These are phyloP conservation scores for Brachyptera risi DNA, from an alignment of 2,888 invertebrate genomes.

Conservation along the genomic window DNA sequence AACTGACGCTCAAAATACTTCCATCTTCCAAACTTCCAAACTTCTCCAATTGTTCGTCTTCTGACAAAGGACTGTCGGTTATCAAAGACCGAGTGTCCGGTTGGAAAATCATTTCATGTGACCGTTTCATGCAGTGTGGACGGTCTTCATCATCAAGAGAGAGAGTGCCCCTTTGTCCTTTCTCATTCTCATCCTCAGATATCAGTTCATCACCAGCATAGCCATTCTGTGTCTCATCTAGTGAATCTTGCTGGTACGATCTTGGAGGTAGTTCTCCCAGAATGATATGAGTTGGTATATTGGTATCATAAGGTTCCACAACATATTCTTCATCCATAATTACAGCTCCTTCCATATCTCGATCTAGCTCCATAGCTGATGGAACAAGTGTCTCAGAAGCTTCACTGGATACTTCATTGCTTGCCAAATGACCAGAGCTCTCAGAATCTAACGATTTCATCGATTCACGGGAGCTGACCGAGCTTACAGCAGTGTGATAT, in stretches of 20 bases:
- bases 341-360: constrained; percentile 62
- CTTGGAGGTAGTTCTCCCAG: constrained; percentile 35
- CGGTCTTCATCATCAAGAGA: constrained; percentile 41
- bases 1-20: constrained; percentile 54
- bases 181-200: constrained; percentile 38
- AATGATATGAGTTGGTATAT: constrained; percentile 38
- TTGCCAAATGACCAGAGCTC: constrained; percentile 83
- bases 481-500: constrained; percentile 80
- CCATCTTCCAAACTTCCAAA: constrained; percentile 56
- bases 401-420: constrained; percentile 82
- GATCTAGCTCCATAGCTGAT: constrained; percentile 77
- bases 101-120: constrained; percentile 85
- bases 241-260: constrained; percentile 14
- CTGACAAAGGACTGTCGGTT: constrained; percentile 50
- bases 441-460: constrained; percentile 88
- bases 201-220: constrained; percentile 43
- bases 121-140: constrained; percentile 77
- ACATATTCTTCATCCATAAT: constrained; percentile 41
- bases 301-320: constrained; percentile 39
- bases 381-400: constrained; percentile 88
- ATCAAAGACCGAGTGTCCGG: constrained; percentile 48
- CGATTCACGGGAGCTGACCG: constrained; percentile 84
- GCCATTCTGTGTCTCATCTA: constrained; percentile 50
- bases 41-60: constrained; percentile 43
- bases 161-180: constrained; percentile 44